Percentiles rank a stretch among this genome's conserved stretches.
Evolutionary conservation across 2,113 vertebrate genomes (phyloP).

Genomic region (Cephalopterus ornatus): DNA sequence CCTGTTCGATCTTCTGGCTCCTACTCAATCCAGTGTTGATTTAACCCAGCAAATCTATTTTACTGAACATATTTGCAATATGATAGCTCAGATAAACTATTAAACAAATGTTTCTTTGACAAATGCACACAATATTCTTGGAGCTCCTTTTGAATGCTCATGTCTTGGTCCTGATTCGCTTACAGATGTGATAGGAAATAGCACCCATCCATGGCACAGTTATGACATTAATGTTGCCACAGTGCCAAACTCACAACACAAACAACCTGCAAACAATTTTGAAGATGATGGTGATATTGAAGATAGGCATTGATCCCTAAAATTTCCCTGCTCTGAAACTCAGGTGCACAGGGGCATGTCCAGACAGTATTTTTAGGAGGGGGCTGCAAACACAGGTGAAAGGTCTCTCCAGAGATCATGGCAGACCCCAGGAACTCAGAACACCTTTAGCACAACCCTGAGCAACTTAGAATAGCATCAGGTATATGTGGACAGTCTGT

Average conservation of each 20-base stretch:
- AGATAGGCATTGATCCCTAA: neutral
- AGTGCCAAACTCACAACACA: neutral
- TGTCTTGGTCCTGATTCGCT: neutral
- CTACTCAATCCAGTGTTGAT: neutral
- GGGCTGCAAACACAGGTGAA: neutral
- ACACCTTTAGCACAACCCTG: neutral
- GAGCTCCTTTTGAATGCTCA: neutral
- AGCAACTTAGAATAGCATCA: neutral
- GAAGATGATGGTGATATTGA: neutral
- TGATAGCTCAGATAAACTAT: neutral
- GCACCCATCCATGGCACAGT: fast-evolving
- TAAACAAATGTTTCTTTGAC: neutral
- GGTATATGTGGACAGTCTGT: neutral
- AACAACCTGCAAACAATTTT: neutral
- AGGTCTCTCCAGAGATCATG: neutral
- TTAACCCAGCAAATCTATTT: neutral
- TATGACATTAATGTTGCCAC: neutral
- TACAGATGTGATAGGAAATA: neutral
- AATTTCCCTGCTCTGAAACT: fast-evolving
- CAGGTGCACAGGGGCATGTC: neutral
- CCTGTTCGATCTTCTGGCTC: neutral
- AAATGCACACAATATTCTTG: neutral
- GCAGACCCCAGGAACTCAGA: neutral
- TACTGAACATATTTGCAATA: neutral
- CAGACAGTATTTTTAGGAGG: neutral